These are phyloP conservation scores for Bettongia penicillata DNA, from an alignment of 2,113 vertebrate genomes.

Conservation along the genomic window DNA sequence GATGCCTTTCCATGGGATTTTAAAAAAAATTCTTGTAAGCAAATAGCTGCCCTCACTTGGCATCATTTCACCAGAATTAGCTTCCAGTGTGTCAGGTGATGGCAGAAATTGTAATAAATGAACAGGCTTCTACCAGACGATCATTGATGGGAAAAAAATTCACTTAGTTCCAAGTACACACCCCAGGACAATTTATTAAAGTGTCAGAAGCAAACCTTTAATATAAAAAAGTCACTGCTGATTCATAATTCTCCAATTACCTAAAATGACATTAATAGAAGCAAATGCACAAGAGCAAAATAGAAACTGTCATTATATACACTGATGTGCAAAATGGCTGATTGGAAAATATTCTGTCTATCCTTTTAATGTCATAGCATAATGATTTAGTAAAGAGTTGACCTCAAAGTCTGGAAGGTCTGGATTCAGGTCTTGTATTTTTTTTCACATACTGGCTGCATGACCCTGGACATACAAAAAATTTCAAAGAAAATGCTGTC, in stretches of 20 bases:
- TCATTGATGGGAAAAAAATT: slow-evolving; percentile 52
- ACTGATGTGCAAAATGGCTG: slow-evolving; percentile 79
- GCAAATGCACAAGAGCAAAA: slow-evolving; percentile 79
- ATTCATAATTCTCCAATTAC: slow-evolving; percentile 80
- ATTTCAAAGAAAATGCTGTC: background rate
- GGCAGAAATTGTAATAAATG: slow-evolving; percentile 76
- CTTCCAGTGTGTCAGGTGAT: slow-evolving; percentile 67
- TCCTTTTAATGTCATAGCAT: background rate
- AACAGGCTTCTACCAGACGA: slow-evolving; percentile 62
- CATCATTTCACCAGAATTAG: slow-evolving; percentile 77
- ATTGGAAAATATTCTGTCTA: slow-evolving; percentile 74
- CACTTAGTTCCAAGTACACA: slow-evolving; percentile 68
- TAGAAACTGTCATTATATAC: slow-evolving; percentile 52
- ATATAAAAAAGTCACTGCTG: slow-evolving; percentile 78
- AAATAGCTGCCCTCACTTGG: slow-evolving; percentile 55
- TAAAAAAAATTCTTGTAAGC: slow-evolving; percentile 55
- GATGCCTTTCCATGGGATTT: slow-evolving; percentile 68
- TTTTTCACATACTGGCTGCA: background rate
- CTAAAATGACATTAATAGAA: slow-evolving; percentile 81
- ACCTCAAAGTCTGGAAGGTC: background rate
- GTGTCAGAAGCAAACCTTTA: slow-evolving; percentile 75
- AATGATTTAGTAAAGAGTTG: background rate
- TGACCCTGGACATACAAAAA: background rate
- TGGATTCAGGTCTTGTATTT: background rate
- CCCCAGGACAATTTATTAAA: slow-evolving; percentile 65